Conservation (phyloP, 2,113 vertebrate species). For the Hystrix cristata region DNA sequence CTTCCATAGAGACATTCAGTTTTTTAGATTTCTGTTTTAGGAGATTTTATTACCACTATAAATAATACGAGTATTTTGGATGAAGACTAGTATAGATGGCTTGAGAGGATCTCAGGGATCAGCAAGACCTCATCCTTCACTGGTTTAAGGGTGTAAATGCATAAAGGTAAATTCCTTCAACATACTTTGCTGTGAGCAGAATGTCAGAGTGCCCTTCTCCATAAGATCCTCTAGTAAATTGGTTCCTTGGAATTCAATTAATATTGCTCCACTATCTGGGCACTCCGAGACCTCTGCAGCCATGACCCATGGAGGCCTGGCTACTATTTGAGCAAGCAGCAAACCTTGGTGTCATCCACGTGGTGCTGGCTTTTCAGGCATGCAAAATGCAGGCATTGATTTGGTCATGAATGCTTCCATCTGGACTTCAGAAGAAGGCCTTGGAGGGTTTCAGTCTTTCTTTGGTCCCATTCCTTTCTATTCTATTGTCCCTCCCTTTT, state of each 20-base stretch:
- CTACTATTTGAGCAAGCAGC: not conserved
- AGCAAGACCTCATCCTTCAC: not conserved
- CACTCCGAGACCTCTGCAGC: not conserved
- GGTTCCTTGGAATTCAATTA: not conserved
- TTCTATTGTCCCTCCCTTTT: not conserved
- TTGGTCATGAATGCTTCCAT: not conserved
- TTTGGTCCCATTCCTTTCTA: not conserved
- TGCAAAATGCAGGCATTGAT: not conserved
- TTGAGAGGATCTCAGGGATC: not conserved
- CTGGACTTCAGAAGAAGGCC: not conserved
- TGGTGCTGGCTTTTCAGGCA: not conserved
- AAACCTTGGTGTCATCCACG: not conserved
- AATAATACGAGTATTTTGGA: not conserved
- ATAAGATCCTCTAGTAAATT: not conserved
- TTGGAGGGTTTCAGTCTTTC: not conserved
- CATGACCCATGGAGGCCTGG: not conserved
- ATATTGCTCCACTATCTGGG: not conserved
- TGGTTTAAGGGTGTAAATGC: not conserved
- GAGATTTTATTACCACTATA: not conserved
- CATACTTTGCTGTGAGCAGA: not conserved
- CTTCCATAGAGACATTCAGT: not conserved
- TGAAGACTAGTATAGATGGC: not conserved
- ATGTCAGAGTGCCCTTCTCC: not conserved
- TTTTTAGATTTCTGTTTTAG: not conserved
- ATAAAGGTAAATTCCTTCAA: not conserved